Evolutionary conservation across 37 sponge, comb jelly and placozoan genomes (phyloP), one percentile per base, ranked within the genome.

Genomic region (Beroe ovata): DNA sequence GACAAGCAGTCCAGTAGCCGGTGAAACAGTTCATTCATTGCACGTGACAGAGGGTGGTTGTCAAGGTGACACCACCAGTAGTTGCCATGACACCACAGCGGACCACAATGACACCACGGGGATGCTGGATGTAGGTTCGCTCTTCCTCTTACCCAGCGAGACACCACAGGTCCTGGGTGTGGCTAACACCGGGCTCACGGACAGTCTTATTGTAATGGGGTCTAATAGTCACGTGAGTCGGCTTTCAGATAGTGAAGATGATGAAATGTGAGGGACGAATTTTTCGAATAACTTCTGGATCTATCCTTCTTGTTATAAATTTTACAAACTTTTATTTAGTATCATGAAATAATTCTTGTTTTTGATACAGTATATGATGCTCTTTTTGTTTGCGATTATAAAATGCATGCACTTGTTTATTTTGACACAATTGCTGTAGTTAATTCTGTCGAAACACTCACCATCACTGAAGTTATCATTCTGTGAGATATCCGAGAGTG

Each of bases 131-230:
- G 54, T 47, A 47, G 42, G 54, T 16, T 39, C 54, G 2, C 47
- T 77, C 29, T 32, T 42, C 29, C 38, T 77, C 14, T 35, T 77
- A 28, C 84, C 84, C 8, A n/a, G 36, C 21, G 47, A 39, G 19
- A 77, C 84, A 19, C 84, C 84, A 1, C 54, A 19, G 18, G 28
- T 23, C 0, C 28, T 77, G 54, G 69, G 69, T 8, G 38, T 30
- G n/a, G 23, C 54, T 23, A 35, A 36, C 28, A 14, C 1, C 11
- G 84, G 47, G 0, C 84, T 77, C 54, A 77, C 54, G 1, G 84
- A 77, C 54, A 77, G 84, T 42, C 19, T 77, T 42, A 23, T 77
- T 30, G 71, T 71, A 29, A 4, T 71, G 47, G 84, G 84, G 42
- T 36, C 38, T 41, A 77, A 77, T 36, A 77, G 84, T 42, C 84